Evolutionary conservation across 1,140 invertebrate genomes (phyloP).

Genomic region (Drosophila tani): DNA sequence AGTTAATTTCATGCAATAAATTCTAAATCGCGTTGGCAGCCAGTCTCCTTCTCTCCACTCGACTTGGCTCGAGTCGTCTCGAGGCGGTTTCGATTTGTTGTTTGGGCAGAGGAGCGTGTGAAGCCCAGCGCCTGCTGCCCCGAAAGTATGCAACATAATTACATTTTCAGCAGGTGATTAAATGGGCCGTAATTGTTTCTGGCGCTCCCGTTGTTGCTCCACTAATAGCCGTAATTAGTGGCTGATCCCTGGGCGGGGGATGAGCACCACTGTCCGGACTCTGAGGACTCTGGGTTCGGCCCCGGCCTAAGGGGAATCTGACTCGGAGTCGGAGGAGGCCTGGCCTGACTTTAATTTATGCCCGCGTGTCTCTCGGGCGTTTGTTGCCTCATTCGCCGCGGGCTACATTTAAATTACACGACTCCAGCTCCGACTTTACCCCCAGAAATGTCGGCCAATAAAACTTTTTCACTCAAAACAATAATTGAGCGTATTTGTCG

Average conservation of each 20-base stretch:
- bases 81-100: conserved; percentile 30
- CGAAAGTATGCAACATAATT: conserved; percentile 82
- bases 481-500: conserved; percentile 79
- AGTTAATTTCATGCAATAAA: conserved; percentile 83
- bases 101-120: conserved; percentile 20
- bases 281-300: background rate
- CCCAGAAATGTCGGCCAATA: conserved; percentile 59
- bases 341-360: conserved; percentile 66
- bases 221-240: conserved; percentile 79
- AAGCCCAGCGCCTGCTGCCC: conserved; percentile 15
- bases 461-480: conserved; percentile 83
- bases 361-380: conserved; percentile 65
- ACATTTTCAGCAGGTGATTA: conserved; percentile 85
- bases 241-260: conserved; percentile 40
- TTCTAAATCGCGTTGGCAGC: conserved; percentile 77
- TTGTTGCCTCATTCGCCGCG: conserved; percentile 46
- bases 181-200: conserved; percentile 84
- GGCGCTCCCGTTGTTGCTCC: conserved; percentile 49
- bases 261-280: conserved; percentile 7
- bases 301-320: background rate
- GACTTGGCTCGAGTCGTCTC: conserved; percentile 12
- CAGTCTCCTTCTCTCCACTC: conserved; percentile 41
- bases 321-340: background rate
- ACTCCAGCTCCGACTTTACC: conserved; percentile 17
- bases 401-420: conserved; percentile 78